Conservation (phyloP, 2,888 invertebrate species). For the Leptopilina drosophilae region DNA sequence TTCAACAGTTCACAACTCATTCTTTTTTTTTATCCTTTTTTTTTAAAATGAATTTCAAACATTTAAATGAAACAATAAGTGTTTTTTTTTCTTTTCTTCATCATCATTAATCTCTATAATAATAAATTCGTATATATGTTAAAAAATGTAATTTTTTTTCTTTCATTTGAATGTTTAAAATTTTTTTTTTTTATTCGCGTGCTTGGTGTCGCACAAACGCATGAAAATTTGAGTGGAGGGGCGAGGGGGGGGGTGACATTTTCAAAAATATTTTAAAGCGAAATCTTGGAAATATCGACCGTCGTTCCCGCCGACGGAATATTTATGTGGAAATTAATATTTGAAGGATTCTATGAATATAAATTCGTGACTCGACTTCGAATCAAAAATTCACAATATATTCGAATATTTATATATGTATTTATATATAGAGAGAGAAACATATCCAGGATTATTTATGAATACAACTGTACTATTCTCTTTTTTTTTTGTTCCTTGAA, state of each 20-base stretch:
- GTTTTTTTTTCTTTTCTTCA: too few species aligned
- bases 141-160: constrained; percentile 1
- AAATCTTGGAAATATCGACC: constrained; percentile 39
- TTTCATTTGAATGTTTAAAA: constrained; percentile 20
- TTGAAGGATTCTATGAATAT: not conserved
- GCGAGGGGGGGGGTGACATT: not conserved
- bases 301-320: constrained; percentile 58
- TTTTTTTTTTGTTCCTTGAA: not conserved
- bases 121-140: not conserved
- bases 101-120: not conserved
- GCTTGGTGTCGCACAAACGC: too few species aligned
- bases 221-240: not conserved
- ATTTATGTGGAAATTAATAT: constrained; percentile 27
- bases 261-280: constrained; percentile 40
- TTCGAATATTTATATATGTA: not conserved
- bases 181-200: not conserved
- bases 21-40: not conserved
- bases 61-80: too few species aligned
- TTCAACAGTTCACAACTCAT: constrained; percentile 18
- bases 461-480: not conserved
- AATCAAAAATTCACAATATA: constrained; percentile 13
- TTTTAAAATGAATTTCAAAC: too few species aligned
- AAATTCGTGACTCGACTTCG: constrained; percentile 23
- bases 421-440: not conserved
- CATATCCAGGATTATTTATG: constrained; percentile 16